Evolutionary conservation across 2,888 invertebrate genomes (phyloP), one percentile per base, ranked within the genome.

Genomic region (Hirtodrosophila confusa): DNA sequence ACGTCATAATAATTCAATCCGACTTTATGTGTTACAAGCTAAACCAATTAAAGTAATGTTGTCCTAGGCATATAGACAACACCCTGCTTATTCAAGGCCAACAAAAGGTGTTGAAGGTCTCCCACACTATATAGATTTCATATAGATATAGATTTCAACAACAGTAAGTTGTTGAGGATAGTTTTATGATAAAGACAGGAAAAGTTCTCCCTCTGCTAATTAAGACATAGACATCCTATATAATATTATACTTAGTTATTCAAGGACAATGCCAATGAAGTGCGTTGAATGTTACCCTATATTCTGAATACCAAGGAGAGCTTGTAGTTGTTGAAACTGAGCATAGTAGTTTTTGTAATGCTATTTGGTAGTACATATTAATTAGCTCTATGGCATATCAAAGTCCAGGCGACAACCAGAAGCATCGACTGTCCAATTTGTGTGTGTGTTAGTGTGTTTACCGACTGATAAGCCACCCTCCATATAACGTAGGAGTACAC

Each of bases 391-490:
- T 57, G 55, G 50, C 70, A 68, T 70, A 65, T 53, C 87, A 82
- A 82, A 82, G 80, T 82, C 85, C 80, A 62, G 37, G 11, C 43
- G 44, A 45, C 45, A 61, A 60, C 66, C 29, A 69, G 61, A 49
- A 39, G 41, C 44, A 51, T 27, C 54, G 35, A 37, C 49, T 60
- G 23, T 8, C 36, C 35, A 27, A 9, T 24, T 31, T 56, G 12
- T 44, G 23, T 35, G 57, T 55, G 40, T 44, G 53, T 27, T 64
- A 44, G 29, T 17, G 31, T 54, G 67, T 62, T 66, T 82, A 49
- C 57, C 54, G 53, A 61, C 50, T 86, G 86, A 80, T 86, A 86
- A 84, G 64, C 44, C 33, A 23, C 11, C n/a, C 35, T 24, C 41
- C 48, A 24, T 41, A 48, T 17, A 55, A 54, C 43, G 43, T 60